Percentiles rank a stretch among this genome's conserved stretches.
These are phyloP conservation scores for Amazona guildingii DNA, from an alignment of 2,113 vertebrate species.

Conservation along the genomic window DNA sequence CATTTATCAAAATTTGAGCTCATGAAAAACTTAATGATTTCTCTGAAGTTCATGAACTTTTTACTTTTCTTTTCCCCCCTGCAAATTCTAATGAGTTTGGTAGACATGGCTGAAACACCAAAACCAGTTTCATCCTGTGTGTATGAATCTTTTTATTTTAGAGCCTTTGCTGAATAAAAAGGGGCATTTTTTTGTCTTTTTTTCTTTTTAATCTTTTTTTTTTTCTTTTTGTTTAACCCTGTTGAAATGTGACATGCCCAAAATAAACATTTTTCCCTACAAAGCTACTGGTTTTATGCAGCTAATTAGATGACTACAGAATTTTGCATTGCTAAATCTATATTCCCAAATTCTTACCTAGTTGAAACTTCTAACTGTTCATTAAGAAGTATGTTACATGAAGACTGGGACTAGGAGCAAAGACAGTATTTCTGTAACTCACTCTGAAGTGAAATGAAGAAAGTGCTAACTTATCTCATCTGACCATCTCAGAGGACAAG, in stretches of 20 bases:
- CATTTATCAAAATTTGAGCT: neutral
- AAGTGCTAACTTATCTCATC: neutral
- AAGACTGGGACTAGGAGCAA: neutral
- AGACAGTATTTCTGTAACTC: neutral
- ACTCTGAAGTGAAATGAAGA: neutral
- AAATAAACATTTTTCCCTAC: neutral
- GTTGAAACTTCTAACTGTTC: neutral
- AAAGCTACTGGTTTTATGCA: neutral
- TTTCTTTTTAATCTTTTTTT: neutral
- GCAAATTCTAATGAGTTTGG: neutral
- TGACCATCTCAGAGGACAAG: neutral
- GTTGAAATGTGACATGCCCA: neutral
- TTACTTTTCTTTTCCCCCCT: fast-evolving
- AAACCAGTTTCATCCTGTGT: neutral
- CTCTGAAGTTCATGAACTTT: neutral
- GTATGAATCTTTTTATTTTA: neutral
- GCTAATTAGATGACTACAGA: neutral
- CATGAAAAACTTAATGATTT: neutral
- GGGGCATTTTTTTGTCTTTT: neutral
- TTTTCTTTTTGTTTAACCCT: fast-evolving
- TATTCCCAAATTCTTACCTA: neutral
- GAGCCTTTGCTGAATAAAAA: neutral
- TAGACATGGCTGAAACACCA: neutral
- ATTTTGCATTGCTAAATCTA: neutral
- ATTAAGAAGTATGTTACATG: neutral